Conservation (phyloP, 2,113 vertebrate species). For the Ailuropoda melanoleuca region DNA sequence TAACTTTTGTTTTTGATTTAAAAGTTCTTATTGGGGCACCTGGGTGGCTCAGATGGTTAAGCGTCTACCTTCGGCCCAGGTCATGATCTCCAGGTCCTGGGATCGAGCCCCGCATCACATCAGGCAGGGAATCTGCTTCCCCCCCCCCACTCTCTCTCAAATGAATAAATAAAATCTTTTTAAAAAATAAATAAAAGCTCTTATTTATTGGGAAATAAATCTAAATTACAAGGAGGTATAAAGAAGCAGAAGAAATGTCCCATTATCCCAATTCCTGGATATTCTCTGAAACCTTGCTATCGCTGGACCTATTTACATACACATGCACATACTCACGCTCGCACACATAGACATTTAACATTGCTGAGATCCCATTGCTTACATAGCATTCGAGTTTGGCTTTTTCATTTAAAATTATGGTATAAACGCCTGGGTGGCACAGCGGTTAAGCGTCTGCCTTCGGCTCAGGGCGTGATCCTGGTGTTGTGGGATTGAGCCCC, state of each 20-base stretch:
- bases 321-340: not conserved
- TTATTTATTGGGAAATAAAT: not conserved
- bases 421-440: no score
- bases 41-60: no score
- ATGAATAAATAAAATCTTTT: no score
- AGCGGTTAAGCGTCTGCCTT: no score
- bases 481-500: no score
- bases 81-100: no score
- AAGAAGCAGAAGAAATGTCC: not conserved
- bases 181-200: not conserved
- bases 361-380: not conserved
- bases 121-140: no score
- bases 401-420: not conserved
- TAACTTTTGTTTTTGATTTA: not conserved
- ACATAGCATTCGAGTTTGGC: not conserved
- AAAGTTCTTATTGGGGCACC: not conserved
- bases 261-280: not conserved
- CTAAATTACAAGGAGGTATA: not conserved
- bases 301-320: not conserved
- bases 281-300: not conserved
- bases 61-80: no score
- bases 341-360: not conserved
- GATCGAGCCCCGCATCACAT: no score
- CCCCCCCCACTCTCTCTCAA: no score
- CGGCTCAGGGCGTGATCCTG: no score